Conservation (phyloP, 2,113 vertebrate species). For the Ailurus styani region DNA sequence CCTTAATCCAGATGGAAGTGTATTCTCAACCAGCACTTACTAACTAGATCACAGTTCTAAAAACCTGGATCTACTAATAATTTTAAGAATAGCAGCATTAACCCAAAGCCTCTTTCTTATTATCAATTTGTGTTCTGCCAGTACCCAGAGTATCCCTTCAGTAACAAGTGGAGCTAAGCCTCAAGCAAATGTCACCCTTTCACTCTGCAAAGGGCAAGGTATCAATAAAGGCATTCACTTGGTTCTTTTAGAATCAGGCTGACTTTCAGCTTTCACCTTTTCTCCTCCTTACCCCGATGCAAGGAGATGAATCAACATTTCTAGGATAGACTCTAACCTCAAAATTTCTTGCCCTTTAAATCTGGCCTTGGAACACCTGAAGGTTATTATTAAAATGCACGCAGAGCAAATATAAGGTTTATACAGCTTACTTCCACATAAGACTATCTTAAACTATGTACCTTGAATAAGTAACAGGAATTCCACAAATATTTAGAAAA, state of each 20-base stretch:
- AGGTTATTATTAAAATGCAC: constrained; percentile 53
- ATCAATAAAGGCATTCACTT: constrained; percentile 9
- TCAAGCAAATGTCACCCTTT: constrained; percentile 63
- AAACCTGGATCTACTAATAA: background rate
- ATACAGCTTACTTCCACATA: background rate
- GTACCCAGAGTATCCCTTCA: constrained; percentile 25
- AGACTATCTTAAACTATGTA: constrained; percentile 23
- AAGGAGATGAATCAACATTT: constrained; percentile 57
- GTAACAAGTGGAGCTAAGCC: constrained; percentile 63
- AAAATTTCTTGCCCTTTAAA: constrained; percentile 57
- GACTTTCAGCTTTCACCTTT: constrained; percentile 56
- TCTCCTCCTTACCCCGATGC: constrained; percentile 10
- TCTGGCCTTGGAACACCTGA: constrained; percentile 35
- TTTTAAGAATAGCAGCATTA: background rate
- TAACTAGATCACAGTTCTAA: background rate
- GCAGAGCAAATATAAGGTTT: constrained; percentile 27
- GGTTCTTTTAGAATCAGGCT: constrained; percentile 2
- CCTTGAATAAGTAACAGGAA: constrained; percentile 14
- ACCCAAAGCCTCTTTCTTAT: constrained; percentile 38
- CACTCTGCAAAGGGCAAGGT: constrained; percentile 60
- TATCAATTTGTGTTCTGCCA: constrained; percentile 35
- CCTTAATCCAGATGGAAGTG: background rate
- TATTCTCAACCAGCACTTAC: background rate
- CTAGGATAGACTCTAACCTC: constrained; percentile 26
- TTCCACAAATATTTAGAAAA: constrained; percentile 35